A percentile compares a stretch with the other conserved stretches of the same genome.
Conservation (phyloP, 1,140 invertebrate species). For the Drosophila subpulchrella region DNA sequence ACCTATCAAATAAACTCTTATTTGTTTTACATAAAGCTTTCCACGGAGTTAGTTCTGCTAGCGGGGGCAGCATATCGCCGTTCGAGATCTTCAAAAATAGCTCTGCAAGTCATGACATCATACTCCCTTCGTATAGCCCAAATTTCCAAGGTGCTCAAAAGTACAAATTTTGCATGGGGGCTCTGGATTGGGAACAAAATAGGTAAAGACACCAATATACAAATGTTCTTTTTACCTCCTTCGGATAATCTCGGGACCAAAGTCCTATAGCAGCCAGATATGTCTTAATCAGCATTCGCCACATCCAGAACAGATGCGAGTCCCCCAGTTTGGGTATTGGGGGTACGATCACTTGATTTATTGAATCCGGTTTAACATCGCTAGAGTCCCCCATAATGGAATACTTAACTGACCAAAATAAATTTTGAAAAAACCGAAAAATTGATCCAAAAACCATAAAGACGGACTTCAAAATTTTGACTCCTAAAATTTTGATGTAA, state of each 20-base stretch:
- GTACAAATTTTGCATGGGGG: conserved; percentile 28
- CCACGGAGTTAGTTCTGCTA: background rate
- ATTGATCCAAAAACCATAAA: conserved; percentile 22
- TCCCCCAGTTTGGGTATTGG: conserved; percentile 36
- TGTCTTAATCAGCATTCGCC: conserved; percentile 24
- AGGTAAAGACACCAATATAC: too few relatives aligned
- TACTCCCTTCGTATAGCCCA: conserved; percentile 36
- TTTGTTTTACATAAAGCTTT: background rate
- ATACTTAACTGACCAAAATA: background rate
- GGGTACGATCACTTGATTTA: background rate
- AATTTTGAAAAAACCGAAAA: conserved; percentile 22
- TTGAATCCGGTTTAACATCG: background rate
- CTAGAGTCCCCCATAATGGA: conserved; percentile 17
- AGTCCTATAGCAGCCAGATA: conserved; percentile 33
- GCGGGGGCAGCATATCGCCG: background rate
- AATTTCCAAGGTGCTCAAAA: conserved; percentile 33
- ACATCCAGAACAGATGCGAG: conserved; percentile 32
- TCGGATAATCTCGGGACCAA: conserved; percentile 14
- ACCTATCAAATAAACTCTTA: background rate
- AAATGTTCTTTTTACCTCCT: conserved; percentile 8
- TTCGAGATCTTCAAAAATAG: conserved; percentile 31
- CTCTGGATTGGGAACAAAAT: too few relatives aligned
- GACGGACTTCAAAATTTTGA: background rate
- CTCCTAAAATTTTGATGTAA: background rate
- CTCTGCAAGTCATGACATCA: background rate